Percentiles rank a stretch among this genome's conserved stretches.
Evolutionary conservation across 2,113 vertebrate species (phyloP).

Genomic region (Takifugu flavidus): DNA sequence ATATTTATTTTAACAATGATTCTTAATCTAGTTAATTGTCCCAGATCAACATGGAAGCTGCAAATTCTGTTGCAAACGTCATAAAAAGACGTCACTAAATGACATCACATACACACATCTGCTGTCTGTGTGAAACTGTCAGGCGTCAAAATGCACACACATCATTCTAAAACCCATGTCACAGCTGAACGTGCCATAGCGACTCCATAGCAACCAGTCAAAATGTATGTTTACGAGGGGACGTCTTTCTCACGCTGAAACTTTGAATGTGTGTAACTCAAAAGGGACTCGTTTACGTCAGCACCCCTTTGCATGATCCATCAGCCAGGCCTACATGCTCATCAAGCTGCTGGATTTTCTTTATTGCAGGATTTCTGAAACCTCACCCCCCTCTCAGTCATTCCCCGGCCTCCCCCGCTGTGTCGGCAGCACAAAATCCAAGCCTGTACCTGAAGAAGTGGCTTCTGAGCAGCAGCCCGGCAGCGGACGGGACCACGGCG

Average conservation of each 20-base stretch:
- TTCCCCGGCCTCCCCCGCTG: neutral
- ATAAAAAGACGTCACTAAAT: too few species aligned
- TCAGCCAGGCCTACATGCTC: neutral
- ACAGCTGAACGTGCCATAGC: slow-evolving; percentile 17
- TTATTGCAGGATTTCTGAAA: slow-evolving; percentile 22
- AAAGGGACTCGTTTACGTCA: too few species aligned
- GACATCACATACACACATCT: neutral
- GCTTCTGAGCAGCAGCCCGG: slow-evolving; percentile 17
- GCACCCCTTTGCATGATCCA: too few species aligned
- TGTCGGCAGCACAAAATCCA: neutral
- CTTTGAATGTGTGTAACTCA: neutral
- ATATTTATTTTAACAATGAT: too few species aligned
- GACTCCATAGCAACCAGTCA: slow-evolving; percentile 11
- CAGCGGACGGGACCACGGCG: neutral
- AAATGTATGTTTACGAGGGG: neutral
- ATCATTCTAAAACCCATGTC: slow-evolving; percentile 31
- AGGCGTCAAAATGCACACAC: slow-evolving; percentile 24
- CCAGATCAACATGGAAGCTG: too few species aligned
- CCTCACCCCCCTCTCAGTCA: slow-evolving; percentile 1
- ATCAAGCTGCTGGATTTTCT: neutral
- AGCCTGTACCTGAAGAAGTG: slow-evolving; percentile 20
- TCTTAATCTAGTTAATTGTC: too few species aligned
- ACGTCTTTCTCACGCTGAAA: neutral
- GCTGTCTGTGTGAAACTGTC: slow-evolving; percentile 5
- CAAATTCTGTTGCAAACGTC: too few species aligned